Conservation (phyloP, 2,113 vertebrate genomes). For the Megaceryle torquata region DNA sequence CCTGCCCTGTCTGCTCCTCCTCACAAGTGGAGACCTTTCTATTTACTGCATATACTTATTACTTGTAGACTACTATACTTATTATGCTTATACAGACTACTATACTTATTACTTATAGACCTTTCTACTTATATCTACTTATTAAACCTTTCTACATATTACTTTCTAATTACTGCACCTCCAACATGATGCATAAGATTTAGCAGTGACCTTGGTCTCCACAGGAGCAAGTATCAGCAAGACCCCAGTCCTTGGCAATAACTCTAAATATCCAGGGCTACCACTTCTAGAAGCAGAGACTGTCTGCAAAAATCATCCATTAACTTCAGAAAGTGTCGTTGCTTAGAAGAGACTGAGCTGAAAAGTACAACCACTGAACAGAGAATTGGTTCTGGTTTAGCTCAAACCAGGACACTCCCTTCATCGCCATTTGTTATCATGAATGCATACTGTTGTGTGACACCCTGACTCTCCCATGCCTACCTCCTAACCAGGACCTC, state of each 20-base stretch:
- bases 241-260: neutral
- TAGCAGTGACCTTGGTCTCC: neutral
- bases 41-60: too few relatives aligned
- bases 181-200: neutral
- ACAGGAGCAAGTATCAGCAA: neutral
- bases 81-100: too few relatives aligned
- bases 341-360: neutral
- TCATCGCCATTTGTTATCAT: neutral
- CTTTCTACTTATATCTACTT: too few relatives aligned
- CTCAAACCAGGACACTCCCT: neutral
- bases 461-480: neutral
- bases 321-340: neutral
- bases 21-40: too few relatives aligned
- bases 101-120: too few relatives aligned
- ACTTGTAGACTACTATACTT: too few relatives aligned
- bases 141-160: too few relatives aligned
- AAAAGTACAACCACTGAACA: neutral
- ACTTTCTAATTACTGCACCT: neutral
- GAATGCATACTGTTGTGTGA: rapidly evolving
- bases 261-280: neutral
- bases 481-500: neutral
- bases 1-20: neutral
- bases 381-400: neutral
- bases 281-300: neutral
- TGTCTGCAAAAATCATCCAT: neutral